Evolutionary conservation across 2,797 vertebrate genomes (phyloP).

Genomic region (Pagetopsis macropterus): DNA sequence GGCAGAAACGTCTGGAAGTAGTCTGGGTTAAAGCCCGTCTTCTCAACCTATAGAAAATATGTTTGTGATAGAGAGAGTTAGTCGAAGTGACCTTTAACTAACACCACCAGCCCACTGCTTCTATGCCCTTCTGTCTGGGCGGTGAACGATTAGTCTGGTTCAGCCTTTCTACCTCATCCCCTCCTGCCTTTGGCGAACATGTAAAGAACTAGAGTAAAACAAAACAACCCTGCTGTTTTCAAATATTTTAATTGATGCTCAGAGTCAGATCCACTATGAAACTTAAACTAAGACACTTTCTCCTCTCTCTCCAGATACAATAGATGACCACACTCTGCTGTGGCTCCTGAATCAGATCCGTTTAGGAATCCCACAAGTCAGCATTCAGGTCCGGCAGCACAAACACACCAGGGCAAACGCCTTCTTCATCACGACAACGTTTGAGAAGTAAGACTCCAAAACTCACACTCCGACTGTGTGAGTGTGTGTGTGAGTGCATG

Average conservation of each 20-base stretch:
- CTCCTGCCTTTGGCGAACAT: not conserved
- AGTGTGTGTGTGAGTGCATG: constrained; percentile 10
- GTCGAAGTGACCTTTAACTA: constrained; percentile 31
- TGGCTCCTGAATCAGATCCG: constrained; percentile 94
- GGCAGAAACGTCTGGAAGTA: constrained; percentile 1
- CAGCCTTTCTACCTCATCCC: not conserved
- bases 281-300: not conserved
- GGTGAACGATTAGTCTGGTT: constrained; percentile 13
- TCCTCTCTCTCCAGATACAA: constrained; percentile 78
- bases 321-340: constrained; percentile 91
- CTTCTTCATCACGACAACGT: constrained; percentile 93
- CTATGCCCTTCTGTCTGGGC: constrained; percentile 5
- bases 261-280: not conserved
- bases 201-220: not conserved
- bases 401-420: constrained; percentile 89
- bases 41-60: not conserved
- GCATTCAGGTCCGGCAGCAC: constrained; percentile 92
- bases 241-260: not conserved
- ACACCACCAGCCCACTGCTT: not conserved
- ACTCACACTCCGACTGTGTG: not conserved
- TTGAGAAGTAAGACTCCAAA: constrained; percentile 86
- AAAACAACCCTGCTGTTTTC: not conserved
- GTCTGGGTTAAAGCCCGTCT: not conserved
- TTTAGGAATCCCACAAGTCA: constrained; percentile 91
- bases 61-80: constrained; percentile 11